Evolutionary conservation across 2,113 vertebrate genomes (phyloP), one percentile per base, ranked within the genome.

Genomic region (Meles meles): DNA sequence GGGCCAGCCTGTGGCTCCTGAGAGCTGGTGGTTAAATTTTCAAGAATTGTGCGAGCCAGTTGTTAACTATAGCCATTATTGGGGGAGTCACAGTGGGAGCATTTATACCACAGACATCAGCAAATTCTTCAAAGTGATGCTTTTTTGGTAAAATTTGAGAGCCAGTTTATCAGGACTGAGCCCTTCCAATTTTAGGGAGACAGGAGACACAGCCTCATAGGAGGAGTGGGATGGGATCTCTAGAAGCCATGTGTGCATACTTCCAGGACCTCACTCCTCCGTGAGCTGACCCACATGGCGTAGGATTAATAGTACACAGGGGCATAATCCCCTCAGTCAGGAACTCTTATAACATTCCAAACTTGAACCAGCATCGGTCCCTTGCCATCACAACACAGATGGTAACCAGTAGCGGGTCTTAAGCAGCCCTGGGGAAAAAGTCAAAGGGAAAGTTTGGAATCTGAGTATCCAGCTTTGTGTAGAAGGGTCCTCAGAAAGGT

Each of bases 201-300:
- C 13, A 6, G 6, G 27, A 52, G 13, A 34, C 17, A 42, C 20
- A 27, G 20, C 11, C 27, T 74, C 6, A 49, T 39, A 25, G 81
- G 47, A 92, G 57, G 31, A 49, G 18, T 25, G 12, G 57, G 9
- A 4, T 15, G 76, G 55, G 61, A 7, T 11, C 14, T 27, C 21
- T 39, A 34, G 49, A 25, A 0, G 4, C 49, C 42, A 44, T 3
- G 47, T 23, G 10, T 3, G 15, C 23, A 55, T 42, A 55, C 2
- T 7, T 13, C 7, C 0, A 55, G 83, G 71, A 55, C 65, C 31
- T 42, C 37, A 23, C 21, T 69, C 77, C 31, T 63, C 7, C 18
- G 5, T 2, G 52, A n/a, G n/a, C 52, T 4, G 39, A 83, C 15
- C 6, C 1, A 1, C 1, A 0, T 0, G 63, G 79, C 18, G 15